Evolutionary conservation across 2,113 vertebrate genomes (phyloP).

Genomic region (Caloenas nicobarica): DNA sequence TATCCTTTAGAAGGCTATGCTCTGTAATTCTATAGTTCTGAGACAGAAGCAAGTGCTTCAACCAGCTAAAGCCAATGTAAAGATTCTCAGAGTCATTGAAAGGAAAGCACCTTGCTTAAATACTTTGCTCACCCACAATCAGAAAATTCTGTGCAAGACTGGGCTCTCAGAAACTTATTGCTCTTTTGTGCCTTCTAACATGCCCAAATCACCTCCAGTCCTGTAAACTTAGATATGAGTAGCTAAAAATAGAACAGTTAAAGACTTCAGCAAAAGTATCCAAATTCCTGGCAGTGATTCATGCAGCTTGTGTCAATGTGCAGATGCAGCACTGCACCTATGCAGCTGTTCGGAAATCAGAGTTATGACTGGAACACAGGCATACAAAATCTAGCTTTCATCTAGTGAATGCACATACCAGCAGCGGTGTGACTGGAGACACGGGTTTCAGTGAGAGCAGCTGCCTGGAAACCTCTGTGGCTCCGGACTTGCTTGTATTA

Average conservation of each 20-base stretch:
- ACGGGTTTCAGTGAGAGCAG: background rate
- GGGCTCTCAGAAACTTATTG: background rate
- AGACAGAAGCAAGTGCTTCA: background rate
- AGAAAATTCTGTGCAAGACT: background rate
- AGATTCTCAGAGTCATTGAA: background rate
- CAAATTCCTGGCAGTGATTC: background rate
- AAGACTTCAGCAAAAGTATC: background rate
- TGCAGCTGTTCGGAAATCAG: background rate
- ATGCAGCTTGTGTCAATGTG: accelerated
- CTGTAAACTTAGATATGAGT: background rate
- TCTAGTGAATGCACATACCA: accelerated
- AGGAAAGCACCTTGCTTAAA: background rate
- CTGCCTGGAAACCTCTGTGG: background rate
- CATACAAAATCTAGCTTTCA: background rate
- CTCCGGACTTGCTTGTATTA: background rate
- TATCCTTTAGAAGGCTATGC: accelerated
- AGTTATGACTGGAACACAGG: background rate
- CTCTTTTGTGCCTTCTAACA: background rate
- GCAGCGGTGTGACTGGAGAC: background rate
- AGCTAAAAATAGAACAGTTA: background rate
- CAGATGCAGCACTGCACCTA: background rate
- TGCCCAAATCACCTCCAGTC: background rate
- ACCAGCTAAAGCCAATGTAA: background rate
- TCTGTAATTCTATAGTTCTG: background rate
- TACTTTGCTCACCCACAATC: background rate